Conservation (phyloP, 2,888 invertebrate genomes). For the Hemistola chrysoprasaria region DNA sequence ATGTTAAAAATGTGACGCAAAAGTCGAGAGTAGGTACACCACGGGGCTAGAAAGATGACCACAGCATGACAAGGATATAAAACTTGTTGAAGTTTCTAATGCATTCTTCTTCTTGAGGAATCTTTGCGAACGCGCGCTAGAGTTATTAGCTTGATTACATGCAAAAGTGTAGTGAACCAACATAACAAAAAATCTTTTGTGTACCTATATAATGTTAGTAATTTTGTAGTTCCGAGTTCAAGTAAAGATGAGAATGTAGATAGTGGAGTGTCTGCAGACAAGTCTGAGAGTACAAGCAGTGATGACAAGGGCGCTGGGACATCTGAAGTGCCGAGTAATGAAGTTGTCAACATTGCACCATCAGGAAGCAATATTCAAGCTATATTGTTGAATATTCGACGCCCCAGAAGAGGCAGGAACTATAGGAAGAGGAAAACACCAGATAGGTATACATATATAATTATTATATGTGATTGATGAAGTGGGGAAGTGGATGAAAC, state of each 20-base stretch:
- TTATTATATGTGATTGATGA: too few species aligned
- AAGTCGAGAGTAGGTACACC: conserved; percentile 41
- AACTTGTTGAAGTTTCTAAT: too few species aligned
- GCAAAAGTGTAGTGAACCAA: too few species aligned
- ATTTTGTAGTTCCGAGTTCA: conserved; percentile 41
- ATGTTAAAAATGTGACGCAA: conserved; percentile 42
- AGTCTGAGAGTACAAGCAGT: conserved; percentile 73
- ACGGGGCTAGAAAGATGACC: too few species aligned
- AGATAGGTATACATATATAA: conserved; percentile 61
- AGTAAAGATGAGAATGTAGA: conserved; percentile 69
- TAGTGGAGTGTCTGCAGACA: conserved; percentile 72
- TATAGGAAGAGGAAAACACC: conserved; percentile 71
- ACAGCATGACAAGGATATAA: too few species aligned
- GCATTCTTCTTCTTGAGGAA: too few species aligned
- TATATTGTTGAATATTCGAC: conserved; percentile 60
- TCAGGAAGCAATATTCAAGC: conserved; percentile 63
- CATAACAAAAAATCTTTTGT: too few species aligned
- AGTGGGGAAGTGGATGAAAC: too few species aligned
- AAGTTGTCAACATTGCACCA: conserved; percentile 59
- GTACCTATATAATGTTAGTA: too few species aligned
- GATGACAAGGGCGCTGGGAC: conserved; percentile 53
- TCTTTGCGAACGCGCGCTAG: too few species aligned
- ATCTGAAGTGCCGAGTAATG: conserved; percentile 56
- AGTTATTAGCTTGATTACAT: too few species aligned
- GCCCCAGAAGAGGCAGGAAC: conserved; percentile 54